These are phyloP conservation scores for Rhagophthalmus giganteus DNA, from an alignment of 2,888 invertebrate species.

Conservation along the genomic window DNA sequence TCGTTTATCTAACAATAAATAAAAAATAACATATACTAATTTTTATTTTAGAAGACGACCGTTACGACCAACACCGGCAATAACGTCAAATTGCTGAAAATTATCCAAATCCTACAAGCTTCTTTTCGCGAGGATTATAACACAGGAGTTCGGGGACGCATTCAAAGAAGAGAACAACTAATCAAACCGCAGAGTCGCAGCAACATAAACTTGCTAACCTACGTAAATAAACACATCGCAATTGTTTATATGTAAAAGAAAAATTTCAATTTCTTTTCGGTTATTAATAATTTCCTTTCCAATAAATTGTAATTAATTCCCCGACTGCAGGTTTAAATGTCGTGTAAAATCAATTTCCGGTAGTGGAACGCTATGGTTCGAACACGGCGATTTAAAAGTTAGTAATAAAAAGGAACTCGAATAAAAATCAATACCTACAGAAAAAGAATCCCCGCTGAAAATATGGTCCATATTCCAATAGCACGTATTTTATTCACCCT, in stretches of 20 bases:
- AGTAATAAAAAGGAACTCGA: conserved; percentile 15
- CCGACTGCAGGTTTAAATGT: conserved; percentile 14
- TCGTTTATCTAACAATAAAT: too few species aligned
- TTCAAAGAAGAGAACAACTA: neutral
- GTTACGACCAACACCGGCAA: too few species aligned
- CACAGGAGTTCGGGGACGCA: neutral
- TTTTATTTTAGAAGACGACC: too few species aligned
- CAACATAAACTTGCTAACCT: too few species aligned
- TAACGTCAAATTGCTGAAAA: conserved; percentile 1
- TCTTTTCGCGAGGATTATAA: neutral
- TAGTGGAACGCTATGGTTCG: conserved; percentile 10
- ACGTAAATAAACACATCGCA: too few species aligned
- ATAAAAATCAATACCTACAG: conserved; percentile 29
- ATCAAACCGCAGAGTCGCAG: neutral
- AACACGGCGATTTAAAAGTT: conserved; percentile 13
- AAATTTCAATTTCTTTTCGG: too few species aligned
- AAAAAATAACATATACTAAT: too few species aligned
- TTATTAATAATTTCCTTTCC: too few species aligned
- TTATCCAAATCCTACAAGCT: neutral
- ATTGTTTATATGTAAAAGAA: too few species aligned
- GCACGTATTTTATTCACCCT: conserved; percentile 34
- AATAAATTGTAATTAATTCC: too few species aligned
- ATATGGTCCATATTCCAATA: conserved; percentile 34
- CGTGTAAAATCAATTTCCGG: conserved; percentile 17
- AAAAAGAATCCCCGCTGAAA: conserved; percentile 26